Conservation (phyloP, 2,113 vertebrate genomes). For the Pomatostomus ruficeps region DNA sequence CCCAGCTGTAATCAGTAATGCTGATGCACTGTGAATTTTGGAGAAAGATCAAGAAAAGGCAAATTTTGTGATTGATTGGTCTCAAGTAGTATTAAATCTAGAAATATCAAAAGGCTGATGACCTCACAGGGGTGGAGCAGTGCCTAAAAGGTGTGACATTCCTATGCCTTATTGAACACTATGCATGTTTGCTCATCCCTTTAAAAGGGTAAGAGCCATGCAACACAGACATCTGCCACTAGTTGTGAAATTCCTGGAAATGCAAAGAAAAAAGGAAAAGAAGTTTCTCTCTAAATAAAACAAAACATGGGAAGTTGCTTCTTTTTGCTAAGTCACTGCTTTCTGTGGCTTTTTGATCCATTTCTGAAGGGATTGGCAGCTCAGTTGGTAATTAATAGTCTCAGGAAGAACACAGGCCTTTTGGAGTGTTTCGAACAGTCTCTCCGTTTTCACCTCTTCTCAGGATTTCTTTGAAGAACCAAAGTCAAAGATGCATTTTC, state of each 20-base stretch:
- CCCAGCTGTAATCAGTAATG: neutral
- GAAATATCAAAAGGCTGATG: constrained; percentile 17
- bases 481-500: constrained; percentile 35
- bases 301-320: neutral
- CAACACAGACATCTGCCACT: neutral
- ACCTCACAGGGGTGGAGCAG: neutral
- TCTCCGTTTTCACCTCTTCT: constrained; percentile 18
- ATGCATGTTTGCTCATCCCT: neutral
- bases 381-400: constrained; percentile 36
- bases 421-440: constrained; percentile 21
- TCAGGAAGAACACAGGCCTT: constrained; percentile 27
- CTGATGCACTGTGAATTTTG: neutral
- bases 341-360: constrained; percentile 52
- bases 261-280: neutral
- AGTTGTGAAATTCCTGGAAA: constrained; percentile 29
- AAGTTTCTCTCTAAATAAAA: constrained; percentile 15
- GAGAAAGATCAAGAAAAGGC: neutral
- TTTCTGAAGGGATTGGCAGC: constrained; percentile 46
- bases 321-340: constrained; percentile 54
- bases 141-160: neutral
- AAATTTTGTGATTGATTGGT: neutral
- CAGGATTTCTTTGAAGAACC: constrained; percentile 48
- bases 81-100: neutral
- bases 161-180: neutral
- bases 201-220: neutral